These are phyloP conservation scores for Aspiorhynchus laticeps DNA, from an alignment of 2,113 vertebrate genomes.

Conservation along the genomic window DNA sequence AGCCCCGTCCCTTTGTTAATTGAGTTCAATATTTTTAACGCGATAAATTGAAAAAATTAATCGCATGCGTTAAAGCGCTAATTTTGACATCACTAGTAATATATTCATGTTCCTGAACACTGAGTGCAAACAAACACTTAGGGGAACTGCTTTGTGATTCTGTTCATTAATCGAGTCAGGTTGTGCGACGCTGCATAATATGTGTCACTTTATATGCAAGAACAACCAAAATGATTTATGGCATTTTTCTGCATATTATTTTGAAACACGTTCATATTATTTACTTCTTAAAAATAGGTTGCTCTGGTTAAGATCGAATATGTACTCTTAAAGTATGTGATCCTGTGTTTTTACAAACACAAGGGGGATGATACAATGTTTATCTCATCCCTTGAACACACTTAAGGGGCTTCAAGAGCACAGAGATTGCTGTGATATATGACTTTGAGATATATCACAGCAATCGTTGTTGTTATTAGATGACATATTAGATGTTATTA, in stretches of 20 bases:
- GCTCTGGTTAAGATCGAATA: not conserved
- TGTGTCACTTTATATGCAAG: not conserved
- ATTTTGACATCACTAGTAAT: too few relatives aligned
- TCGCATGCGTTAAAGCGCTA: too few relatives aligned
- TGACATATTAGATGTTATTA: too few relatives aligned
- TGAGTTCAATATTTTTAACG: too few relatives aligned
- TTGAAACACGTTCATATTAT: not conserved
- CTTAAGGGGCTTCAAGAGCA: not conserved
- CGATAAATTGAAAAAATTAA: too few relatives aligned
- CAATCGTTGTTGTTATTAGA: too few relatives aligned
- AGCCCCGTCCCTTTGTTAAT: too few relatives aligned
- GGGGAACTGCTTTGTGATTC: too few relatives aligned
- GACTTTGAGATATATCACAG: too few relatives aligned
- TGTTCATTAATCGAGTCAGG: not conserved
- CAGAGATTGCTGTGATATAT: not conserved
- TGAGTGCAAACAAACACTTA: not conserved
- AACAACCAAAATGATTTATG: not conserved
- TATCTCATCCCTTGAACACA: not conserved
- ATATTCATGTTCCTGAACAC: slow-evolving; percentile 12
- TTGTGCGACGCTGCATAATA: not conserved
- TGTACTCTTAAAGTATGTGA: not conserved
- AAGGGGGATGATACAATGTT: not conserved
- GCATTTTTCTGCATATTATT: not conserved
- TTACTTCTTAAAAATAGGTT: not conserved
- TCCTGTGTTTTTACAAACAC: not conserved